phyloP scores from a whole-genome alignment of 2,888 invertebrate species.

The Blastobasis lacticolella region DNA sequence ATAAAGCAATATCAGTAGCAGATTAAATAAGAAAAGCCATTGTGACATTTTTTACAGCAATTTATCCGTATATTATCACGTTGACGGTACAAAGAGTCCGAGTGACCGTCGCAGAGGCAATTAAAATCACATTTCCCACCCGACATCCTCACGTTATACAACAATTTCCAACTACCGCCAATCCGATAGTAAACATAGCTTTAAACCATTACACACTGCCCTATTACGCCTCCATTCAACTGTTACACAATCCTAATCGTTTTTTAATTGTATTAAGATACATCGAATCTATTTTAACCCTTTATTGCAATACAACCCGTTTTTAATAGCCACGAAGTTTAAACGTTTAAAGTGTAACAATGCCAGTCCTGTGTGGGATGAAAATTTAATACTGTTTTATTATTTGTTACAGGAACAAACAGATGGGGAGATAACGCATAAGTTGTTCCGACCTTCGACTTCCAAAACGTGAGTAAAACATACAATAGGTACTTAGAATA shows the following conservation, averaged over 20 bases:
- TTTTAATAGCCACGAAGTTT: not conserved
- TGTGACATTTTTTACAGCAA: too few relatives aligned
- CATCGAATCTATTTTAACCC: too few relatives aligned
- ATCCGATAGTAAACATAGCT: slow-evolving; percentile 32
- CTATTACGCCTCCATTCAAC: slow-evolving; percentile 9
- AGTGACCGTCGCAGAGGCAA: slow-evolving; percentile 51
- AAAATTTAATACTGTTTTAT: not conserved
- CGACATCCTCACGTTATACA: slow-evolving; percentile 48
- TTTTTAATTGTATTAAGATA: slow-evolving; percentile 18
- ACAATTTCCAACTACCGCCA: slow-evolving; percentile 39
- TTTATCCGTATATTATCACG: too few relatives aligned
- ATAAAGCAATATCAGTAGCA: too few relatives aligned
- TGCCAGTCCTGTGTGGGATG: too few relatives aligned
- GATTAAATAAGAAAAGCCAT: too few relatives aligned
- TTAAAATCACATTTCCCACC: slow-evolving; percentile 67
- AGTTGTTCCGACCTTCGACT: slow-evolving; percentile 62
- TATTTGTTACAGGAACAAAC: slow-evolving; percentile 57
- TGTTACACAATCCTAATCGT: slow-evolving; percentile 10
- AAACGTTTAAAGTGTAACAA: not conserved
- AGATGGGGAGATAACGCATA: slow-evolving; percentile 57
- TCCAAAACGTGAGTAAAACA: slow-evolving; percentile 47
- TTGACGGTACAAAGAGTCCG: slow-evolving; percentile 38
- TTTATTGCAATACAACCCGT: too few relatives aligned
- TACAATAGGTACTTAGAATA: not conserved
- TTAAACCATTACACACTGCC: slow-evolving; percentile 13